Evolutionary conservation across 1,140 invertebrate genomes (phyloP), one percentile per base, ranked within the genome.

Genomic region (Pemphigus obesinymphae): DNA sequence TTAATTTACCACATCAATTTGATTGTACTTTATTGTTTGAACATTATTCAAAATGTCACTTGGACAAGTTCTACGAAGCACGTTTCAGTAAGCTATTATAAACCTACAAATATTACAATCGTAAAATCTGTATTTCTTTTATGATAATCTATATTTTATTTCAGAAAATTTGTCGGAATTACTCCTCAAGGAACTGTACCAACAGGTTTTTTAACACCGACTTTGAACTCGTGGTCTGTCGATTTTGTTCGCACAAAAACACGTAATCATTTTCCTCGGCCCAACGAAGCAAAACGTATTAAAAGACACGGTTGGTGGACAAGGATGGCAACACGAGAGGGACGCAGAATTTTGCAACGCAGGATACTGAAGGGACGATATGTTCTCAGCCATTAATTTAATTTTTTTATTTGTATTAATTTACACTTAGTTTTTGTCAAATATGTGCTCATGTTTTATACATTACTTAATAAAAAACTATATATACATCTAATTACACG

Each of bases 291-390:
- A 0, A 91, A 88, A 84, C 89, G 93, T 84, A 89, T 94, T 11
- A 90, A 90, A 73, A 88, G 89, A 3, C 91, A 93, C 84, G 93
- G 93, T 2, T 94, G 90, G 90, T 85, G 89, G 23, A 87, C 88
- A 0, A 89, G 92, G 84, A 91, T 95, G 88, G 89, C 91, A 1
- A 94, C 93, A 1, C 87, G 87, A 0, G 87, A 84, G 81, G 93
- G 93, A 29, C 88, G 93, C 48, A 89, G 87, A 87, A 87, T 93
- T 61, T 85, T 95, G 10, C 93, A 93, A 92, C 90, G 92, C 85
- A 89, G 93, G 85, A 90, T 94, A 84, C 86, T 95, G 5, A 94
- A 92, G 87, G 92, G 93, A 40, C 88, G 90, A 87, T 90, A 90
- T 87, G 89, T 92, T 10, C 85, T 94, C 10, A 89, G 90, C 34